Conservation (phyloP, 1,140 invertebrate species). For the Pinna nobilis region DNA sequence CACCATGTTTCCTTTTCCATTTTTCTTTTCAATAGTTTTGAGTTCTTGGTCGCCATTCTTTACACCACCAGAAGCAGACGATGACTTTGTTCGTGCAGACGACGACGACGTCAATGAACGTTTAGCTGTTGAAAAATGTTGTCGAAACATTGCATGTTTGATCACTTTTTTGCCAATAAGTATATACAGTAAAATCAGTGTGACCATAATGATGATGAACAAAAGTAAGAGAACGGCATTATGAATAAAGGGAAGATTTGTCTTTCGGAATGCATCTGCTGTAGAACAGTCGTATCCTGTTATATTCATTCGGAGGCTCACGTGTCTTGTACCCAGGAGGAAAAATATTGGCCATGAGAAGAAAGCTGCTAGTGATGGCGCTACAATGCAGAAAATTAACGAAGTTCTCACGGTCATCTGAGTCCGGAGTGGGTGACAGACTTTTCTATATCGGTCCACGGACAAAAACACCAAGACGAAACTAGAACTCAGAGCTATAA, state of each 20-base stretch:
- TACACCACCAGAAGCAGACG: neutral
- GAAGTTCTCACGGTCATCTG: slow-evolving; percentile 33
- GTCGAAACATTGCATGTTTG: slow-evolving; percentile 49
- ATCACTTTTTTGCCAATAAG: slow-evolving; percentile 50
- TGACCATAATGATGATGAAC: slow-evolving; percentile 41
- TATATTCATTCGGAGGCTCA: slow-evolving; percentile 17
- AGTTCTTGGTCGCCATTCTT: neutral
- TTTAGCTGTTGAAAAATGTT: slow-evolving; percentile 20
- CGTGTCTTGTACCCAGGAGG: slow-evolving; percentile 20
- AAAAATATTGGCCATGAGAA: slow-evolving; percentile 31
- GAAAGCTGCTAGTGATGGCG: slow-evolving; percentile 9
- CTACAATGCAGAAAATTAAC: slow-evolving; percentile 5
- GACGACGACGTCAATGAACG: slow-evolving; percentile 6
- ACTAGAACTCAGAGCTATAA: slow-evolving; percentile 48
- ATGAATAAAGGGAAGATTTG: slow-evolving; percentile 42
- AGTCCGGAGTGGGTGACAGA: slow-evolving; percentile 51
- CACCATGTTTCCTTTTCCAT: neutral
- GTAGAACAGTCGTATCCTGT: slow-evolving; percentile 42
- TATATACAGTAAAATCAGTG: slow-evolving; percentile 49
- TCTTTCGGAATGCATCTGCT: slow-evolving; percentile 40
- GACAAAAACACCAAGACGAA: slow-evolving; percentile 49
- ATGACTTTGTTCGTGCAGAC: neutral
- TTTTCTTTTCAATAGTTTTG: neutral
- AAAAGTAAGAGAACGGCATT: slow-evolving; percentile 36
- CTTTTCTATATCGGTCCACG: slow-evolving; percentile 50